These are phyloP conservation scores for Babylonia areolata DNA, from an alignment of 1,140 invertebrate genomes.

Conservation along the genomic window DNA sequence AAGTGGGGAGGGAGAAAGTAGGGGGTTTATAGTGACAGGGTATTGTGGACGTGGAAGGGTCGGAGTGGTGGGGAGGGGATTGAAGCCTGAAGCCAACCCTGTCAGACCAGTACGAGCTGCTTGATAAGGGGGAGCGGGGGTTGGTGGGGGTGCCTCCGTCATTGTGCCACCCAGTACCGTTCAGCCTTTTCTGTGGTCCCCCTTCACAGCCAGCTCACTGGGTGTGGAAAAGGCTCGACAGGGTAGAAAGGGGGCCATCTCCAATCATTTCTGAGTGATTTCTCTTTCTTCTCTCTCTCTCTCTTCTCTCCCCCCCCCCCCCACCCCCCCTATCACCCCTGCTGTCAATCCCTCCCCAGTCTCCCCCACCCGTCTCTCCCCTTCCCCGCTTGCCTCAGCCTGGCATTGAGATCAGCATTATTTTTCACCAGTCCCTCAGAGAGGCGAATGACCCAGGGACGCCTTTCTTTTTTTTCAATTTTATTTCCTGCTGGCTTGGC, in stretches of 20 bases:
- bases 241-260: slow-evolving; percentile 15
- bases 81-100: slow-evolving; percentile 17
- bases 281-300: too few relatives aligned
- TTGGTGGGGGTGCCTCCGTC: too few relatives aligned
- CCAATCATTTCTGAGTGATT: too few relatives aligned
- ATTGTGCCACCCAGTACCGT: slow-evolving; percentile 34
- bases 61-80: neutral
- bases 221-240: too few relatives aligned
- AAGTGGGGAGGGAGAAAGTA: neutral
- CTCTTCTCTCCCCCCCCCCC: neutral
- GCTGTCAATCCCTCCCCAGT: neutral
- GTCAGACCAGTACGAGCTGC: slow-evolving; percentile 32
- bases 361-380: neutral
- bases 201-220: too few relatives aligned
- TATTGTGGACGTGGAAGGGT: neutral
- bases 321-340: neutral
- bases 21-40: neutral
- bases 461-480: too few relatives aligned
- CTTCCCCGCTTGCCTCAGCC: neutral
- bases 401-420: slow-evolving; percentile 16
- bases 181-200: slow-evolving; percentile 1
- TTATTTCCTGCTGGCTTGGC: neutral
- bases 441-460: neutral
- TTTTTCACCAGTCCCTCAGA: neutral
- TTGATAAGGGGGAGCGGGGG: slow-evolving; percentile 38